A percentile compares a stretch with the other conserved stretches of the same genome.
Conservation (phyloP, 1,140 invertebrate genomes). For the Babylonia areolata region DNA sequence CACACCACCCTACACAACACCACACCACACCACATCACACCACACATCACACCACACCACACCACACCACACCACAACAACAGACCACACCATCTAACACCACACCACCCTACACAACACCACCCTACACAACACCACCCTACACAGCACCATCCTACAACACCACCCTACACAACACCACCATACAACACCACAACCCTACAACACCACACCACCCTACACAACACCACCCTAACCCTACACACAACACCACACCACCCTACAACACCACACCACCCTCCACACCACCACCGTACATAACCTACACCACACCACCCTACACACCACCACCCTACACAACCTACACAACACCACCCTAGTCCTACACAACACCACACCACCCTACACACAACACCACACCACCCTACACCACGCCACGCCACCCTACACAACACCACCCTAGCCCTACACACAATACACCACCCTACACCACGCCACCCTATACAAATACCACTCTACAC, state of each 20-base stretch:
- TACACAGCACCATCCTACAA: not conserved
- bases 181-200: not conserved
- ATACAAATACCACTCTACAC: not conserved
- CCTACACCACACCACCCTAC: not conserved
- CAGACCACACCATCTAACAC: not conserved
- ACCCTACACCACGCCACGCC: too few species aligned
- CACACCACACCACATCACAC: too few species aligned
- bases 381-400: not conserved
- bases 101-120: too few species aligned
- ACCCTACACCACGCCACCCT: too few species aligned
- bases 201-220: not conserved
- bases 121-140: not conserved
- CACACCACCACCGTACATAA: not conserved
- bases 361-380: not conserved
- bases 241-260: not conserved
- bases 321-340: not conserved
- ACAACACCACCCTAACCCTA: too few species aligned
- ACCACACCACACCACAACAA: too few species aligned
- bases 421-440: too few species aligned
- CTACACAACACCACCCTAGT: not conserved
- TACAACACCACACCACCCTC: not conserved
- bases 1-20: too few species aligned
- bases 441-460: not conserved
- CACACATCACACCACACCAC: not conserved
- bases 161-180: too few species aligned